phyloP scores from a whole-genome alignment of 2,888 invertebrate species.

The Agapostemon virescens region DNA sequence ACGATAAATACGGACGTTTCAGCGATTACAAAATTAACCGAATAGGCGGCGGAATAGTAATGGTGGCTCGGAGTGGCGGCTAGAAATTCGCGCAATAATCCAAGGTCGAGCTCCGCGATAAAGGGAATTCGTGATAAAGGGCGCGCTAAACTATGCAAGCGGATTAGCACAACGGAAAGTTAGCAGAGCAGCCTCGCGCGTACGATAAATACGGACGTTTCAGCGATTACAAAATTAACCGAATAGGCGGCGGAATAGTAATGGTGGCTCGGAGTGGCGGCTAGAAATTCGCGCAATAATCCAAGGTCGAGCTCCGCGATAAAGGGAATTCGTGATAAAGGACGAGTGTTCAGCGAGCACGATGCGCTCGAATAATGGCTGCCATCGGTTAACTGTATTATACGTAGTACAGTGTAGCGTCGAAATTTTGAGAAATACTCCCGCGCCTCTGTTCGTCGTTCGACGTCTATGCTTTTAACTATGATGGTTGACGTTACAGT shows the following conservation, averaged over 20 bases:
- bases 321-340: constrained; percentile 51
- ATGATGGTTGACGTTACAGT: neutral
- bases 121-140: constrained; percentile 49
- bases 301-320: constrained; percentile 32
- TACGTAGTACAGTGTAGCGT: neutral
- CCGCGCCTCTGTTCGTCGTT: neutral
- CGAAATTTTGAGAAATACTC: neutral
- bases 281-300: constrained; percentile 39
- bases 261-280: constrained; percentile 16
- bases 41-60: constrained; percentile 21
- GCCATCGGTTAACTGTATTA: constrained; percentile 35
- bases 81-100: constrained; percentile 40
- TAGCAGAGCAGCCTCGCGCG: neutral
- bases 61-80: constrained; percentile 13
- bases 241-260: constrained; percentile 21
- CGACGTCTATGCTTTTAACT: neutral
- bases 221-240: constrained; percentile 28
- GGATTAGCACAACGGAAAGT: neutral
- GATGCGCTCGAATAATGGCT: constrained; percentile 36
- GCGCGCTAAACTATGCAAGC: neutral
- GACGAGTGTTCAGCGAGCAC: constrained; percentile 22
- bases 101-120: constrained; percentile 34
- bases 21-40: constrained; percentile 30
- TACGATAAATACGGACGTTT: constrained; percentile 35
- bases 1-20: constrained; percentile 36